These are phyloP conservation scores for Tyto alba DNA, from an alignment of 2,113 vertebrate genomes.

Conservation along the genomic window DNA sequence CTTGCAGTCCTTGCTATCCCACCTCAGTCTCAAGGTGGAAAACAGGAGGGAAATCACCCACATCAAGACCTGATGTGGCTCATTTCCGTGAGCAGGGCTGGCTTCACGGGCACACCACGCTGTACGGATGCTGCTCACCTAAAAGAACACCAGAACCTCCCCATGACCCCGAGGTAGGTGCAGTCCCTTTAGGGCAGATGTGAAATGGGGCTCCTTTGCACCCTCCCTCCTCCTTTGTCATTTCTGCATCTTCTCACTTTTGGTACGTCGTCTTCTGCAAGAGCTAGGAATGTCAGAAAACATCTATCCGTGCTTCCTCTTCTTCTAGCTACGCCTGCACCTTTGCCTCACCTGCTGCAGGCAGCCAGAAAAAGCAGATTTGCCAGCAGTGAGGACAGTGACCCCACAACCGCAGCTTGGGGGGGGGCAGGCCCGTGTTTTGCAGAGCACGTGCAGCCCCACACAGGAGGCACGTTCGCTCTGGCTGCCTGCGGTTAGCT, in stretches of 20 bases:
- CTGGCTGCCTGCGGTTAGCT: neutral
- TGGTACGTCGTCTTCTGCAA: neutral
- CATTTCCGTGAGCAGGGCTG: neutral
- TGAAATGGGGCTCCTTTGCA: neutral
- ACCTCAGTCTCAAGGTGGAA: neutral
- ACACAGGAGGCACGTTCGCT: neutral
- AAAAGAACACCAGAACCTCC: neutral
- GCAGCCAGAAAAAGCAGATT: neutral
- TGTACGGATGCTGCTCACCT: neutral
- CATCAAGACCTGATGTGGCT: neutral
- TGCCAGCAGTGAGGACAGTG: neutral
- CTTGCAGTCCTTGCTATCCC: neutral
- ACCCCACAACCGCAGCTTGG: neutral
- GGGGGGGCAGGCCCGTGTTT: neutral
- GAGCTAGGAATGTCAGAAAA: neutral
- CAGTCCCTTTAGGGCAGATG: neutral
- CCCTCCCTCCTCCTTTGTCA: neutral
- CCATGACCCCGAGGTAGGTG: neutral
- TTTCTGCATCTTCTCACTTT: neutral
- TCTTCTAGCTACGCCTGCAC: neutral
- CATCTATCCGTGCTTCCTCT: neutral
- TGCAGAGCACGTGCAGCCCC: constrained; percentile 17
- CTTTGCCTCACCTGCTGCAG: neutral
- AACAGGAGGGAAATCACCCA: neutral
- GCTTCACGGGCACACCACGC: neutral